phyloP scores from a whole-genome alignment of 2,113 vertebrate species.

The Xiphophorus couchianus region DNA sequence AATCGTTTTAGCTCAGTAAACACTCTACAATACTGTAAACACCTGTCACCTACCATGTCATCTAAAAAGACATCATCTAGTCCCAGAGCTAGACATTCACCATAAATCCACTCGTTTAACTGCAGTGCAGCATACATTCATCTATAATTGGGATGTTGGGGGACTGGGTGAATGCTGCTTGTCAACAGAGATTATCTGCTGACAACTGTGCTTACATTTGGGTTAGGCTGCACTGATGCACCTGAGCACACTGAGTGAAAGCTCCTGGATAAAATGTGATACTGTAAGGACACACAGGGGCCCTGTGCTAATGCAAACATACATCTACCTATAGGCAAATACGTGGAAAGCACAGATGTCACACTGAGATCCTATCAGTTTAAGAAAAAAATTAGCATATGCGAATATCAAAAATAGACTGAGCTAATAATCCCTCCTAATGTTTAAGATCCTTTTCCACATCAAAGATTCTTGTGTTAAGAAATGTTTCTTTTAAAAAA shows the following conservation, averaged over 20 bases:
- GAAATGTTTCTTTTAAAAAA: neutral
- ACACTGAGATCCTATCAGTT: neutral
- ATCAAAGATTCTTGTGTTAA: neutral
- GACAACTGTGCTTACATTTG: constrained; percentile 12
- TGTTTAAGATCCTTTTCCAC: neutral
- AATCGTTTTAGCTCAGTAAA: constrained; percentile 12
- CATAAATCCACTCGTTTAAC: constrained; percentile 41
- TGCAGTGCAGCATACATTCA: constrained; percentile 27
- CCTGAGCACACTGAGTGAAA: constrained; percentile 40
- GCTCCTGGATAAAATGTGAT: constrained; percentile 52
- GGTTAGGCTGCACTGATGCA: constrained; percentile 21
- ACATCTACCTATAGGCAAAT: constrained; percentile 2
- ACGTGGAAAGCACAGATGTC: neutral
- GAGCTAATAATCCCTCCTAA: neutral
- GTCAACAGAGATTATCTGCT: constrained; percentile 60
- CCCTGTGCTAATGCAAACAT: neutral
- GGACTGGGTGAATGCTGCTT: constrained; percentile 44
- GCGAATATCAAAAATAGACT: neutral
- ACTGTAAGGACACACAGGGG: constrained; percentile 6
- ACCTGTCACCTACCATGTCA: constrained; percentile 11
- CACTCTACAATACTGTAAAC: constrained; percentile 4
- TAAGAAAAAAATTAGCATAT: neutral
- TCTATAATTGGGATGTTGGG: constrained; percentile 45
- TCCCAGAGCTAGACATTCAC: constrained; percentile 35
- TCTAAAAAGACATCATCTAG: constrained; percentile 25